Evolutionary conservation across 1,140 invertebrate species (phyloP).

Genomic region (Acyrthosiphon pisum): DNA sequence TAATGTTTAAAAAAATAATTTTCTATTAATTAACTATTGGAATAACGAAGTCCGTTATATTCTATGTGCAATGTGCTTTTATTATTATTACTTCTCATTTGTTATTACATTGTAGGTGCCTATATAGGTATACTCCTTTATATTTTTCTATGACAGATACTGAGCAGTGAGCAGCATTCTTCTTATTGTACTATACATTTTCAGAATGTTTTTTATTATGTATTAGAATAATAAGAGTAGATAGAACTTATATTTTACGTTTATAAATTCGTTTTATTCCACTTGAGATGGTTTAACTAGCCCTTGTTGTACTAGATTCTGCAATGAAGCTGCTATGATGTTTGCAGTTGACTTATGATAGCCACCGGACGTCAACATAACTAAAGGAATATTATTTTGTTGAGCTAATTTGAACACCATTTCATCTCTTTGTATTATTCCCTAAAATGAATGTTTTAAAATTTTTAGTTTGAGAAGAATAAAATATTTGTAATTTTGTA

Average conservation of each 20-base stretch:
- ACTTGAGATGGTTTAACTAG: slow-evolving; percentile 61
- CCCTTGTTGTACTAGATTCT: slow-evolving; percentile 71
- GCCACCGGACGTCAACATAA: slow-evolving; percentile 89
- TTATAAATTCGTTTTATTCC: background rate
- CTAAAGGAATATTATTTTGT: slow-evolving; percentile 74
- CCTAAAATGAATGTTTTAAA: slow-evolving; percentile 64
- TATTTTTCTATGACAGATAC: background rate
- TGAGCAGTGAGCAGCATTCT: background rate
- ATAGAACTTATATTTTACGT: background rate
- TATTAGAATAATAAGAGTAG: background rate
- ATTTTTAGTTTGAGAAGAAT: background rate
- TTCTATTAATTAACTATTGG: background rate
- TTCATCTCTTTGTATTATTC: slow-evolving; percentile 82
- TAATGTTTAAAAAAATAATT: background rate
- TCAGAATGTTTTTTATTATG: background rate
- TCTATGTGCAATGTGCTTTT: background rate
- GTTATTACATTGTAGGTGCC: background rate
- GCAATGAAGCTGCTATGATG: slow-evolving; percentile 83
- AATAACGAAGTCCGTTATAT: background rate
- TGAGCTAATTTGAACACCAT: slow-evolving; percentile 79
- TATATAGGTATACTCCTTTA: background rate
- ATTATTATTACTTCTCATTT: slow-evolving; percentile 7
- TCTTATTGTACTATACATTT: background rate
- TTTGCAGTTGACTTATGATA: slow-evolving; percentile 77
- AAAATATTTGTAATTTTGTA: background rate